Conservation (phyloP, 2,888 invertebrate genomes). For the Pammene fasciana region DNA sequence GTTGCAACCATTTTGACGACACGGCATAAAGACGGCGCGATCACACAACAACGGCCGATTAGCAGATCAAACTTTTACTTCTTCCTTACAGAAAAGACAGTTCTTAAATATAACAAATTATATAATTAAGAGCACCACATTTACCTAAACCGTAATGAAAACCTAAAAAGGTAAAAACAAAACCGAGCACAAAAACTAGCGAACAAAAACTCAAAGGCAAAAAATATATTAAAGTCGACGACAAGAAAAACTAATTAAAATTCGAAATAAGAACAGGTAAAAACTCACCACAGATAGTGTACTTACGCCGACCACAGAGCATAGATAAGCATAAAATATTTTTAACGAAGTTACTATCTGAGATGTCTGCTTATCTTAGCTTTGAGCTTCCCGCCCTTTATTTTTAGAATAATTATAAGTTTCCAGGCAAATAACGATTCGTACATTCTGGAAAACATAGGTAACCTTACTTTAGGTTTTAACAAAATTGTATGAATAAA, state of each 20-base stretch:
- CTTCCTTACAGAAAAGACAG: too few relatives aligned
- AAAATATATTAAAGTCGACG: constrained; percentile 12
- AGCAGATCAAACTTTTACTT: too few relatives aligned
- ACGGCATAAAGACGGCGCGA: too few relatives aligned
- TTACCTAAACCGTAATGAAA: neutral
- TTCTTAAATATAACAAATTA: too few relatives aligned
- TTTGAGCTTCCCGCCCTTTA: constrained; percentile 25
- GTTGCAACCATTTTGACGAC: too few relatives aligned
- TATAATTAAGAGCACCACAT: too few relatives aligned
- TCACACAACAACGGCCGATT: too few relatives aligned
- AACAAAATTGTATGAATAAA: too few relatives aligned
- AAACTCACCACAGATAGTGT: constrained; percentile 27
- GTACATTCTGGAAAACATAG: neutral
- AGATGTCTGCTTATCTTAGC: constrained; percentile 32
- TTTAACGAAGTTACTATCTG: constrained; percentile 37
- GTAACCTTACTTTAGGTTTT: too few relatives aligned
- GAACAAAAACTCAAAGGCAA: constrained; percentile 1
- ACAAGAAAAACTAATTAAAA: constrained; percentile 29
- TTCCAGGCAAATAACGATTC: constrained; percentile 1
- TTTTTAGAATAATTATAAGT: constrained; percentile 27
- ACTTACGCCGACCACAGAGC: constrained; percentile 3
- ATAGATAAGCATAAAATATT: constrained; percentile 40
- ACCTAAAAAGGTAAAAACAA: too few relatives aligned
- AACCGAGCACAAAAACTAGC: neutral
- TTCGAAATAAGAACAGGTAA: constrained; percentile 36